phyloP scores from a whole-genome alignment of 2,113 vertebrate species.

The Coreoperca whiteheadi region DNA sequence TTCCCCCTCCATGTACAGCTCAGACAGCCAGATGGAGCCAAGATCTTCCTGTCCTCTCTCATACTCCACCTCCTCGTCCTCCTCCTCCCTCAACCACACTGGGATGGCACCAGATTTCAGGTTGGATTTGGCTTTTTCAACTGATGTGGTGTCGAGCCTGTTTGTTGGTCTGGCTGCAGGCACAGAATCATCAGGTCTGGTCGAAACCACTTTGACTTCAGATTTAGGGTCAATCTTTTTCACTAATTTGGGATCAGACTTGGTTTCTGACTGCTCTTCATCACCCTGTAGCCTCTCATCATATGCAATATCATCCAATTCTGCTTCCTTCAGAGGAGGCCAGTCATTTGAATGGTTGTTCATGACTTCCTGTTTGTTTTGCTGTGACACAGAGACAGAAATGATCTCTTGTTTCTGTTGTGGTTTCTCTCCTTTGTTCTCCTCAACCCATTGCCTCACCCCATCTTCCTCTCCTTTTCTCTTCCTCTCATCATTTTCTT shows the following conservation, averaged over 20 bases:
- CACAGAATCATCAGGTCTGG: neutral
- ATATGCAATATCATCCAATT: conserved; percentile 65
- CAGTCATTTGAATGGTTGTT: conserved; percentile 13
- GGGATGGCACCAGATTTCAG: conserved; percentile 58
- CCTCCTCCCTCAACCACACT: conserved; percentile 64
- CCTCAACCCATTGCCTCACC: neutral
- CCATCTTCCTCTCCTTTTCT: neutral
- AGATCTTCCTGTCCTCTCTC: conserved; percentile 82
- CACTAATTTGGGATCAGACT: conserved; percentile 22
- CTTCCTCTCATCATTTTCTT: neutral
- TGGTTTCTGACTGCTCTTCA: conserved; percentile 8
- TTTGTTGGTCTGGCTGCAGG: conserved; percentile 6
- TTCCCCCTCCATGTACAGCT: conserved; percentile 82
- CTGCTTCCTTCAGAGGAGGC: conserved; percentile 61
- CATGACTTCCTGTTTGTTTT: conserved; percentile 14
- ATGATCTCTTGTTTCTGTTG: neutral
- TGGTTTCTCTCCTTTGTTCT: neutral
- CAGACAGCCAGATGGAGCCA: conserved; percentile 81
- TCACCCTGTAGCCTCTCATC: conserved; percentile 45
- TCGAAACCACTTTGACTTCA: neutral
- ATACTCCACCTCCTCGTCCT: conserved; percentile 79
- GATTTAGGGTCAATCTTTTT: neutral
- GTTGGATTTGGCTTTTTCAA: conserved; percentile 25
- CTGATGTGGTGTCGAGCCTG: conserved; percentile 1
- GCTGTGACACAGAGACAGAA: neutral